A percentile compares a stretch with the other conserved stretches of the same genome.
Evolutionary conservation across 2,888 invertebrate species (phyloP).

Genomic region (Spilarctia lutea): DNA sequence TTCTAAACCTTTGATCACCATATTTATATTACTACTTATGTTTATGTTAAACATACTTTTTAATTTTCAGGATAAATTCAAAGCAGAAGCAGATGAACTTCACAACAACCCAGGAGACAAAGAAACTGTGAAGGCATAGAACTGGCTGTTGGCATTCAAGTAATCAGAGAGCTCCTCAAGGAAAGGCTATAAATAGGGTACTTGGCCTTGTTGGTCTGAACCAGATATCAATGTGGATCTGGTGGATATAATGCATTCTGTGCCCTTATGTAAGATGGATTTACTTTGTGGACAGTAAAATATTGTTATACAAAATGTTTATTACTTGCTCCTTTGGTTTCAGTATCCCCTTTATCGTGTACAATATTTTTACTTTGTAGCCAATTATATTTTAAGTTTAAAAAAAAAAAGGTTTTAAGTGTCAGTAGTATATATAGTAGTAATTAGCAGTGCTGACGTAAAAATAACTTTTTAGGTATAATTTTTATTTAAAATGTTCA

Average conservation of each 20-base stretch:
- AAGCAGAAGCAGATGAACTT: constrained; percentile 87
- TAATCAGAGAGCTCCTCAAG: background rate
- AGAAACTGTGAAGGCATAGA: constrained; percentile 77
- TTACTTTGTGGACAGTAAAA: constrained; percentile 14
- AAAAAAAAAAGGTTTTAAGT: background rate
- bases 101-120: constrained; percentile 85
- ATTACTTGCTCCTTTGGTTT: constrained; percentile 1
- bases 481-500: too few relatives aligned
- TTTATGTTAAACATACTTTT: background rate
- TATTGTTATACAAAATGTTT: background rate
- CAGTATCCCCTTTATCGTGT: background rate
- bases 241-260: constrained; percentile 7
- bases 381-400: background rate
- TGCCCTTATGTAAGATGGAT: constrained; percentile 32
- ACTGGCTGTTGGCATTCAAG: background rate
- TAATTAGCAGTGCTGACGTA: background rate
- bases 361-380: background rate
- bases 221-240: background rate
- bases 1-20: background rate
- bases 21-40: background rate
- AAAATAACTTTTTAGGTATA: too few relatives aligned
- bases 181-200: background rate
- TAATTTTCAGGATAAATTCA: constrained; percentile 81
- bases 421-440: too few relatives aligned
- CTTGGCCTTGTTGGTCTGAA: background rate